Percentiles rank a stretch among this genome's conserved stretches.
These are phyloP conservation scores for Hanleya hanleyi DNA, from an alignment of 2,888 invertebrate genomes.

Conservation along the genomic window DNA sequence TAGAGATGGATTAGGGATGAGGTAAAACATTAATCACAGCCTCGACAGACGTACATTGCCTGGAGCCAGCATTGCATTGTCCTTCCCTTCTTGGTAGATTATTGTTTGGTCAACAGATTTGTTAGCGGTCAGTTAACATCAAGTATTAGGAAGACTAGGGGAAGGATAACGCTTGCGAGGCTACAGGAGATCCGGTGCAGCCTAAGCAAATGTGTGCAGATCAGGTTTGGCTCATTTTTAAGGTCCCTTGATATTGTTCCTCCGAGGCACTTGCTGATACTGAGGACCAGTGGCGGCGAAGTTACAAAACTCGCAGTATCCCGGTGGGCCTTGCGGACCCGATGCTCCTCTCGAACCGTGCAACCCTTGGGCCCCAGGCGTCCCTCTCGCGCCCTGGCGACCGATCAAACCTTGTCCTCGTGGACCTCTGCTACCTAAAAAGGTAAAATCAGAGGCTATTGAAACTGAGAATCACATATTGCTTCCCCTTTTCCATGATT, in stretches of 20 bases:
- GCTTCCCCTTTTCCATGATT: too few relatives aligned
- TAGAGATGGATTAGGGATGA: too few relatives aligned
- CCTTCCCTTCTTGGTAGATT: too few relatives aligned
- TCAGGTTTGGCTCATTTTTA: constrained; percentile 38
- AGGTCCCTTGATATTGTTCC: constrained; percentile 62
- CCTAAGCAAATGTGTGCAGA: constrained; percentile 3
- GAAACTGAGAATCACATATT: too few relatives aligned
- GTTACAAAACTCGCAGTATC: constrained; percentile 80
- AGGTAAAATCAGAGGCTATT: too few relatives aligned
- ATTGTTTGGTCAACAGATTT: too few relatives aligned
- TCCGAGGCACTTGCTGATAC: constrained; percentile 37
- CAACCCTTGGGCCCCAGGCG: constrained; percentile 60
- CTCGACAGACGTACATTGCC: constrained; percentile 4
- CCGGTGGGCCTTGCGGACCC: constrained; percentile 75
- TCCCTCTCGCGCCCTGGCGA: constrained; percentile 80
- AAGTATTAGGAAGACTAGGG: too few relatives aligned
- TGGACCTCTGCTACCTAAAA: constrained; percentile 78
- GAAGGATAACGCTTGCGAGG: background rate
- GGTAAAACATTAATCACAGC: constrained; percentile 9
- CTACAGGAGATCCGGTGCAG: constrained; percentile 2
- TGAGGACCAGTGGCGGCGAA: constrained; percentile 45
- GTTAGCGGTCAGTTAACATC: background rate
- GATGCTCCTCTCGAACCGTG: constrained; percentile 77
- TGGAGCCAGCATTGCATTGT: background rate
- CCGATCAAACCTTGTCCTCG: constrained; percentile 82